These are phyloP conservation scores for Propithecus perrieri DNA, from an alignment of 2,797 vertebrate genomes.

Conservation along the genomic window DNA sequence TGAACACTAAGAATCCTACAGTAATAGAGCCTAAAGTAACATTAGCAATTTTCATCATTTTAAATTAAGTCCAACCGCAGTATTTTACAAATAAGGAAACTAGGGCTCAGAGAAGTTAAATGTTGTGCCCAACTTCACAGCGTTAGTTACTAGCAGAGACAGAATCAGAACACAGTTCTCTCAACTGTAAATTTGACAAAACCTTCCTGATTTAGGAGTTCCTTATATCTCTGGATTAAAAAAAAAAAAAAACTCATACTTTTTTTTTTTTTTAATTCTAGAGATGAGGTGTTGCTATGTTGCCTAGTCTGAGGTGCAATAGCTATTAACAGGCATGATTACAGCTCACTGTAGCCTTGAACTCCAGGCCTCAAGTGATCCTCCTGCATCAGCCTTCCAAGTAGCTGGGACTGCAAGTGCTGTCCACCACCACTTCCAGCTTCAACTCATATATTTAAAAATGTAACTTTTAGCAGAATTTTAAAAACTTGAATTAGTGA, in stretches of 20 bases:
- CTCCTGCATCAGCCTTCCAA: no score
- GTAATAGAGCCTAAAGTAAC: not conserved
- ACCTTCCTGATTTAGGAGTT: not conserved
- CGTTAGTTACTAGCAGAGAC: not conserved
- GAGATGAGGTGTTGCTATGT: no score
- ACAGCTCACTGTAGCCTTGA: no score
- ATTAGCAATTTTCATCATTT: not conserved
- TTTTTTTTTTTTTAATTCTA: not conserved
- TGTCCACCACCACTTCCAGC: not conserved
- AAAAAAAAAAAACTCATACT: not conserved
- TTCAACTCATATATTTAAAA: not conserved
- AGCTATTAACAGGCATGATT: no score
- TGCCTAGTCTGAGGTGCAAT: no score
- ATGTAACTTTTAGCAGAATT: not conserved
- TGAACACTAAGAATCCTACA: not conserved
- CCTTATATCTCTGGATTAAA: not conserved
- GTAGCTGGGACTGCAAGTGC: no score
- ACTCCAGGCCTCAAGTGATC: no score
- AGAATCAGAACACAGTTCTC: not conserved
- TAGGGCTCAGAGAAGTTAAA: not conserved
- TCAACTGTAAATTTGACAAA: not conserved
- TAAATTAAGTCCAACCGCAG: not conserved
- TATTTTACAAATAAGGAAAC: not conserved
- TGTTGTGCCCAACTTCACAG: not conserved
- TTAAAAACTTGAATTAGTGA: not conserved